Evolutionary conservation across 1,140 invertebrate species (phyloP).

Genomic region (Trichoplusia ni): DNA sequence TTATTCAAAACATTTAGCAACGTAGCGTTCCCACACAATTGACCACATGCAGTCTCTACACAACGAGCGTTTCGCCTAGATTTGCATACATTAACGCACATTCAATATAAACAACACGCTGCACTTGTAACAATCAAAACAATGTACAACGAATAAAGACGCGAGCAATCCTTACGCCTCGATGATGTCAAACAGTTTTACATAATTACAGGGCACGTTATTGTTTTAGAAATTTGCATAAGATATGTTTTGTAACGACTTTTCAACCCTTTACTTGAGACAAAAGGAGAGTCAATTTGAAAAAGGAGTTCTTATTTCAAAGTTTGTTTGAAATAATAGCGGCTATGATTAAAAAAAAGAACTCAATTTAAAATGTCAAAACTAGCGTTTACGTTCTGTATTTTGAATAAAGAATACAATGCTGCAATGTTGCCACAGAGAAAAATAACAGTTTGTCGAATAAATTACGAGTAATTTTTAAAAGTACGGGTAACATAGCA

Average conservation of each 20-base stretch:
- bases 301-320: neutral
- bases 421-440: too few species aligned
- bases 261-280: constrained; percentile 14
- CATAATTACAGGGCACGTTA: constrained; percentile 29
- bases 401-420: too few species aligned
- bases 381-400: too few species aligned
- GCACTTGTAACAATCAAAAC: constrained; percentile 64
- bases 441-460: neutral
- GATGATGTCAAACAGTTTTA: constrained; percentile 45
- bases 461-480: neutral
- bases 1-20: constrained; percentile 40
- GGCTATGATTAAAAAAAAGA: too few species aligned
- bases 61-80: constrained; percentile 38
- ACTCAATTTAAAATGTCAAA: too few species aligned
- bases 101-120: neutral
- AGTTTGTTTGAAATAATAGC: neutral
- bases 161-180: constrained; percentile 53
- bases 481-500: too few species aligned
- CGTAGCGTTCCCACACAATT: constrained; percentile 48
- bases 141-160: constrained; percentile 37
- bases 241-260: constrained; percentile 39
- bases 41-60: constrained; percentile 40
- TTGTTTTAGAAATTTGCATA: constrained; percentile 43
- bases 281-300: constrained; percentile 4
- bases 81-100: constrained; percentile 51